Base-by-base conservation (phyloP, 92 coral and sea anemone species). In the Meandrina meandrites region DNA sequence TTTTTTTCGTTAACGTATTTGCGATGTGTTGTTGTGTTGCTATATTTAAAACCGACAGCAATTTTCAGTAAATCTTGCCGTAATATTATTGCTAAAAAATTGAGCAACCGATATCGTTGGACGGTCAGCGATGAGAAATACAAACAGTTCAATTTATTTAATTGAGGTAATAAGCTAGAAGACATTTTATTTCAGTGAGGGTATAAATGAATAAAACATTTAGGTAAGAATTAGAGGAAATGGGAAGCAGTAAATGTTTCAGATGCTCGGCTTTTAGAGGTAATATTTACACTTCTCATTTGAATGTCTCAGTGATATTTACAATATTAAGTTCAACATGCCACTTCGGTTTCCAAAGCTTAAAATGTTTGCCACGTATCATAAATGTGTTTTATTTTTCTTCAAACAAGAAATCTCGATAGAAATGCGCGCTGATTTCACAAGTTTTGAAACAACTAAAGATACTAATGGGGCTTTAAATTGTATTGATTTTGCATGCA, bases 251-350 rank as follows among this genome's bases (percentile, higher is more conserved):
- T 17, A 34, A 34, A 4, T 71, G 76, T 71, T 71, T 71, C n/a
- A n/a, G n/a, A 71, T 32, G 56, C 58, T 47, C 28, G n/a, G n/a
- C n/a, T 42, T 21, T 24, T n/a, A 13, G 21, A 34, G 19, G 32
- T 22, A 54, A 56, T 79, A 56, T 79, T 34, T 56, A 24, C 17
- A 7, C 45, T 28, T 54, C 6, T 79, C 27, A 79, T 51, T 27
- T 79, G 45, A 79, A 51, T 30, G 70, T 79, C 48, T 27, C 21
- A 79, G 28, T 18, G 57, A 27, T 62, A 81, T 66, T 81, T 30
- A 32, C 84, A 37, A 47, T 31, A 37, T 27, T 24, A 81, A 42
- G 24, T 67, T 47, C 68, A 45, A 60, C n/a, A 48, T 69, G 73
- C 24, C 64, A 67, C 21, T 35, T 7, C 16, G 40, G 30, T 48